Base-by-base conservation (phyloP, 2,888 invertebrate species). In the Cepaea hortensis region DNA sequence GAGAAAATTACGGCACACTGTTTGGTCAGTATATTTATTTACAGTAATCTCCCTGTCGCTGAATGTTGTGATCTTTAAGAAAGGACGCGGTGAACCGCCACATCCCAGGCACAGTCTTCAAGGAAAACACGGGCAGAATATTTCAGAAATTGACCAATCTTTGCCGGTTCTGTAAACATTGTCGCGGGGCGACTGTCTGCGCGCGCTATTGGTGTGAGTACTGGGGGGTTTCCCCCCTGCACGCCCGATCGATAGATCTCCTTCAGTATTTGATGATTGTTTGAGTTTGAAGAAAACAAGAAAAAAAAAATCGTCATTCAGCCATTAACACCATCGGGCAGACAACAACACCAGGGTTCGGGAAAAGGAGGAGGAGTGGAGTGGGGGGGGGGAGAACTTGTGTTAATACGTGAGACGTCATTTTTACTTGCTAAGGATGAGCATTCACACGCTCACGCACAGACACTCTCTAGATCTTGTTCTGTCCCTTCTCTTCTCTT, bases 81-180 rank as follows among this genome's bases (percentile, higher is more conserved):
- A 75, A 48, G 75, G 48, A 75, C 75, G 46, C 75, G 18, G 5
- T 75, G 75, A 75, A 75, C 75, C 48, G 50, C 20, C 73, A 46
- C 46, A 73, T 3, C 35, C 35, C 4, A 46, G 46, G 73, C 48
- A 48, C 55, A 55, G 11, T 46, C 13, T 20, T 15, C 18, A 18
- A 20, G 50, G 46, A 50, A 75, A 75, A 75, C 48, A 3, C 4
- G 0, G 48, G 18, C 7, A 75, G 20, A 20, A 50, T 50, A 48
- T 73, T 46, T 48, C 20, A 48, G 55, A 75, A 75, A 75, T 75
- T 75, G 75, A 75, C 75, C 23, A 46, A 75, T 75, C 48, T 75
- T 75, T 48, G 7, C 5, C 13, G 1, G 13, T 46, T 68, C 7
- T 48, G 75, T 75, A 48, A 75, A 75, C 75, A 75, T 11, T 15